phyloP scores from a whole-genome alignment of 2,113 vertebrate species.

The Mobula hypostoma region DNA sequence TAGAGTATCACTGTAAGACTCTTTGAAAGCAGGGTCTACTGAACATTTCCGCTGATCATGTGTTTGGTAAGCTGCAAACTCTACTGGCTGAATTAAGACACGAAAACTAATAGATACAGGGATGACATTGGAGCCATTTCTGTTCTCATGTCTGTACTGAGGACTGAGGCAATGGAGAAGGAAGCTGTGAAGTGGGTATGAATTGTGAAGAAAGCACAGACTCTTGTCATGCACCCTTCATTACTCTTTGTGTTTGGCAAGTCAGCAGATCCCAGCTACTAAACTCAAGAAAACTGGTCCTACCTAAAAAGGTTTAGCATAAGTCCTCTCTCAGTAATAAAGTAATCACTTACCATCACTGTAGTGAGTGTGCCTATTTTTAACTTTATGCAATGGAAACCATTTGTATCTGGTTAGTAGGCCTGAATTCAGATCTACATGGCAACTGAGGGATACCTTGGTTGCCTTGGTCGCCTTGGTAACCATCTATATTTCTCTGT shows the following conservation, averaged over 20 bases:
- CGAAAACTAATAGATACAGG: too few relatives aligned
- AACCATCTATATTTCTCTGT: constrained; percentile 24
- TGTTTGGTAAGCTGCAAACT: too few relatives aligned
- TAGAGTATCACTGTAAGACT: too few relatives aligned
- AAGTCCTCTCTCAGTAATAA: neutral
- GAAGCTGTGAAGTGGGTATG: neutral
- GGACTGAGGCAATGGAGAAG: too few relatives aligned
- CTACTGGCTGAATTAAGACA: too few relatives aligned
- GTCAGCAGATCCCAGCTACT: neutral
- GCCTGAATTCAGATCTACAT: neutral
- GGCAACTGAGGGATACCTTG: constrained; percentile 3
- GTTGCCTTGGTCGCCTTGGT: neutral
- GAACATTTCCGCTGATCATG: too few relatives aligned
- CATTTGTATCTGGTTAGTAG: neutral
- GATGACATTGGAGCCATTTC: neutral
- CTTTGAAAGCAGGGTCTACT: too few relatives aligned
- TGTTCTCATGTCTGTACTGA: neutral
- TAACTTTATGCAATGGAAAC: neutral
- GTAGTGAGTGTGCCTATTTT: neutral
- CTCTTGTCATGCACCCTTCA: neutral
- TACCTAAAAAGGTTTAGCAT: neutral
- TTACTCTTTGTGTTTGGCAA: neutral
- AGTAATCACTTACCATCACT: neutral
- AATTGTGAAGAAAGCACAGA: neutral
- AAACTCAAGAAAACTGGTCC: neutral